These are phyloP conservation scores for Centropus unirufus DNA, from an alignment of 2,113 vertebrate species.

Conservation along the genomic window DNA sequence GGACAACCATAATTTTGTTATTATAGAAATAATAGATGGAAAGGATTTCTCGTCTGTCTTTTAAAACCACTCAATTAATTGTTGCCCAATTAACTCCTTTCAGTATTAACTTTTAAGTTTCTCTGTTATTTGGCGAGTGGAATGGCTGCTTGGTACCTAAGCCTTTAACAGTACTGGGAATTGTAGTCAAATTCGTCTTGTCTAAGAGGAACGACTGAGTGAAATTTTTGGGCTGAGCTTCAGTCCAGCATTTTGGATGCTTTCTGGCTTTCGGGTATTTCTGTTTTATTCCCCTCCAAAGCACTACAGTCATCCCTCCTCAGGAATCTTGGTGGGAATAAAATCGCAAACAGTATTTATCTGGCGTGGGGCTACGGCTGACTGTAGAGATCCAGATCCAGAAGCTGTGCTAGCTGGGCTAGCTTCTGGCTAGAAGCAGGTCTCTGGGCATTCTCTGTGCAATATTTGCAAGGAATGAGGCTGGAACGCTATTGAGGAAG, in stretches of 20 bases:
- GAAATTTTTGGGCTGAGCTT: not conserved
- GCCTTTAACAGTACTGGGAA: not conserved
- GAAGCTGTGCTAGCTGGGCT: not conserved
- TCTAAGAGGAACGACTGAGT: not conserved
- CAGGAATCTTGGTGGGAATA: not conserved
- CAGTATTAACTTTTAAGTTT: not conserved
- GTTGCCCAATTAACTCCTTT: not conserved
- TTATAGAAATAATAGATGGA: constrained; percentile 38
- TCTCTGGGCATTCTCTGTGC: not conserved
- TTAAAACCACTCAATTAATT: not conserved
- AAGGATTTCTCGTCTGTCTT: not conserved
- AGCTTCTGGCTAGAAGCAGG: not conserved
- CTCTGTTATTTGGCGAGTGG: not conserved
- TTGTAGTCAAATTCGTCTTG: not conserved
- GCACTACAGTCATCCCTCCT: not conserved
- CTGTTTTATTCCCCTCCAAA: not conserved
- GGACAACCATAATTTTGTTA: constrained; percentile 50
- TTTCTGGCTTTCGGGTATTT: not conserved
- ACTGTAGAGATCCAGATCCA: not conserved
- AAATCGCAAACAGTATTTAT: not conserved
- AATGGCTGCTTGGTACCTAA: not conserved
- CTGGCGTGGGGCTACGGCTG: not conserved
- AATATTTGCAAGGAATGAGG: not conserved
- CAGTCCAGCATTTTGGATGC: not conserved
- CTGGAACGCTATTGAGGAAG: not conserved